Conservation (phyloP, 2,797 vertebrate genomes). For the Falco biarmicus region DNA sequence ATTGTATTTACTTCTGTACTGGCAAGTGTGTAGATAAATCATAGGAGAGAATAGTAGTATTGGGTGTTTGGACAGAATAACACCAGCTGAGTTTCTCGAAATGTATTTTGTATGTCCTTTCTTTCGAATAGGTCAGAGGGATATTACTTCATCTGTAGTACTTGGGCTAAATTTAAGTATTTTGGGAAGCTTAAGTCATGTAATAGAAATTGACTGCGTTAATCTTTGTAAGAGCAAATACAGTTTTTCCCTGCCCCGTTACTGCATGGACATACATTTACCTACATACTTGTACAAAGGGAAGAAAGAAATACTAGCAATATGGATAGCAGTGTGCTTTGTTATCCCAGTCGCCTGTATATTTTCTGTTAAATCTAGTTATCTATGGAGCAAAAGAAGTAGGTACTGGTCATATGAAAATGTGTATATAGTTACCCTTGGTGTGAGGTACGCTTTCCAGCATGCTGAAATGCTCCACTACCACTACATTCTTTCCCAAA, state of each 20-base stretch:
- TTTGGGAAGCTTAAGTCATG: not conserved
- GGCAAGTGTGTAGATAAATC: not conserved
- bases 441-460: not conserved
- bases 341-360: accelerated
- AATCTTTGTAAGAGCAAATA: not conserved
- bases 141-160: not conserved
- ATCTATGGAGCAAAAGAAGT: not conserved
- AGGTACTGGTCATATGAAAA: not conserved
- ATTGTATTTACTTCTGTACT: not conserved
- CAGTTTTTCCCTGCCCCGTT: not conserved
- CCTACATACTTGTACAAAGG: not conserved
- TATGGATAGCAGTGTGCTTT: not conserved
- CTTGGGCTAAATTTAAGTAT: not conserved
- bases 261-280: not conserved
- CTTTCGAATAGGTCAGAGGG: not conserved
- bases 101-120: not conserved
- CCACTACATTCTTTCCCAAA: not conserved
- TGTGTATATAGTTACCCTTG: not conserved
- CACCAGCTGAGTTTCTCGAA: not conserved
- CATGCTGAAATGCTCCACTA: not conserved
- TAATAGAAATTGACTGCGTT: not conserved
- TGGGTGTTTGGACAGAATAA: not conserved
- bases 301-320: not conserved
- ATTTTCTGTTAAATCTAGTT: not conserved
- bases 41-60: not conserved